phyloP scores from a whole-genome alignment of 2,888 invertebrate species.

The Onthophagus sagittarius region DNA sequence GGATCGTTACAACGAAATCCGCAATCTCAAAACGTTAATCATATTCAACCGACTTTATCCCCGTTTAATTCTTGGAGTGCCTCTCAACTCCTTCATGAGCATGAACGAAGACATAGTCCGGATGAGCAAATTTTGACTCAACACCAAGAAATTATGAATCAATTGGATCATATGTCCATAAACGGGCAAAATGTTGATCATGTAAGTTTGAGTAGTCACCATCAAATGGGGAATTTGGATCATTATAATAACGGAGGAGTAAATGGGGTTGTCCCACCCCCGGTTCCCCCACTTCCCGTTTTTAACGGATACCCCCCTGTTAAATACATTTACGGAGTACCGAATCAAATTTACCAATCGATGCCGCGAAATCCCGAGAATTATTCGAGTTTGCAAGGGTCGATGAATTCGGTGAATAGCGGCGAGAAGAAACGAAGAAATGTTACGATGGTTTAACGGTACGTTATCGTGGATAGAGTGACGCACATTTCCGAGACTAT shows the following conservation, averaged over 20 bases:
- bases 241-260: conserved; percentile 33
- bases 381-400: conserved; percentile 55
- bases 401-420: conserved; percentile 55
- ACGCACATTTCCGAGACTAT: conserved; percentile 35
- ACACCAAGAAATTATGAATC: conserved; percentile 37
- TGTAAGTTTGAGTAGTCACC: conserved; percentile 42
- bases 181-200: conserved; percentile 44
- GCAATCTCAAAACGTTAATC: too few species aligned
- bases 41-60: conserved; percentile 44
- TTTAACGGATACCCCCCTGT: conserved; percentile 48
- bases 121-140: conserved; percentile 35
- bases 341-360: conserved; percentile 45
- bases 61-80: conserved; percentile 60
- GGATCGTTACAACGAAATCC: conserved; percentile 45
- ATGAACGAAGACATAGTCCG: conserved; percentile 55
- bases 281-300: conserved; percentile 53
- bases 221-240: conserved; percentile 34
- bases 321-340: conserved; percentile 49
- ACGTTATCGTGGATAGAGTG: conserved; percentile 39
- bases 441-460: conserved; percentile 58
- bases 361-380: conserved; percentile 46
- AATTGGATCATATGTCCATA: conserved; percentile 43
- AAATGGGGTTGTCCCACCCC: conserved; percentile 44
- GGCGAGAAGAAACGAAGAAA: conserved; percentile 56
- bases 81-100: conserved; percentile 56